A percentile compares a stretch with the other conserved stretches of the same genome.
phyloP scores from a whole-genome alignment of 2,113 vertebrate genomes.

The Apus apus region DNA sequence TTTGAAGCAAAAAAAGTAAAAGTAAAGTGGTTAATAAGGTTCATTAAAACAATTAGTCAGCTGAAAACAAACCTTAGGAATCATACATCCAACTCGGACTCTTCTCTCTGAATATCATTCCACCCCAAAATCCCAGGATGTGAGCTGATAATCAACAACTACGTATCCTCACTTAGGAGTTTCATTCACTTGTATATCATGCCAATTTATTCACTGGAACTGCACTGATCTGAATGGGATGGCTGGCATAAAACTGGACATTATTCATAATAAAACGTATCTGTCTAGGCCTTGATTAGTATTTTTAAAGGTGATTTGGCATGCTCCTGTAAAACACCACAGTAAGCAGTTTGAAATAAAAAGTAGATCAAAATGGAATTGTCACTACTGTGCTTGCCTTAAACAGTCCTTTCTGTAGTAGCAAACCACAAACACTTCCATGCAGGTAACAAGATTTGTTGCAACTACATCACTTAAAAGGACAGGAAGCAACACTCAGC shows the following conservation, averaged over 20 bases:
- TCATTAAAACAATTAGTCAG: neutral
- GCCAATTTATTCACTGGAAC: neutral
- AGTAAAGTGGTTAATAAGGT: neutral
- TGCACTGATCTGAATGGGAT: neutral
- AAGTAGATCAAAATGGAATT: neutral
- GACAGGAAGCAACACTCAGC: neutral
- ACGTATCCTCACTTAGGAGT: accelerated
- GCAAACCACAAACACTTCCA: neutral
- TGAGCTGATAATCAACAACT: neutral
- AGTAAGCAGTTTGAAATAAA: neutral
- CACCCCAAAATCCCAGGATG: neutral
- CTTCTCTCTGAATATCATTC: neutral
- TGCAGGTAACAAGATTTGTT: neutral
- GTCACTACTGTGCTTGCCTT: neutral
- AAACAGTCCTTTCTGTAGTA: neutral
- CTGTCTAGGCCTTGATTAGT: neutral
- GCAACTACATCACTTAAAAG: neutral
- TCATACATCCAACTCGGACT: neutral
- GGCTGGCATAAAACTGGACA: neutral
- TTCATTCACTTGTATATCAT: neutral
- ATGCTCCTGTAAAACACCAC: neutral
- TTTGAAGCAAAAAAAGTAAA: neutral
- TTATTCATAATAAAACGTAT: neutral
- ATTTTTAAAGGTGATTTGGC: neutral
- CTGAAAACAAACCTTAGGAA: neutral